phyloP scores from a whole-genome alignment of 2,113 vertebrate genomes.

The Cygnus atratus region DNA sequence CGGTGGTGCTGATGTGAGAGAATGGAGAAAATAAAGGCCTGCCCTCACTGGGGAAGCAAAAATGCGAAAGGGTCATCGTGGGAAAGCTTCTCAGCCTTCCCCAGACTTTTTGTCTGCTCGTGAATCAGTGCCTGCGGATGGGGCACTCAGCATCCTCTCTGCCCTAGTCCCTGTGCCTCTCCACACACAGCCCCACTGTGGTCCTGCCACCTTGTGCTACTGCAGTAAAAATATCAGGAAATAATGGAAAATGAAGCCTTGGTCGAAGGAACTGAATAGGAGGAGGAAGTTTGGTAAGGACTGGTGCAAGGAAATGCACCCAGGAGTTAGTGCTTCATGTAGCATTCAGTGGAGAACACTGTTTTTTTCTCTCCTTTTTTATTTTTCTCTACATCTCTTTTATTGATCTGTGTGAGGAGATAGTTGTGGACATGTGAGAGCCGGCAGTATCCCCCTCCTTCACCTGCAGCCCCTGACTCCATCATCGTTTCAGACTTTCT shows the following conservation, averaged over 20 bases:
- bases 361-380: not conserved
- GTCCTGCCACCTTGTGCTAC: fast-evolving
- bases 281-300: not conserved
- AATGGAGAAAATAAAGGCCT: not conserved
- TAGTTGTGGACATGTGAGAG: conserved; percentile 18
- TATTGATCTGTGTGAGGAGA: not conserved
- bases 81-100: not conserved
- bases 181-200: not conserved
- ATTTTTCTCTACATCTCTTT: not conserved
- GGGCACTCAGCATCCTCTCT: not conserved
- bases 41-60: not conserved
- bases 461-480: not conserved
- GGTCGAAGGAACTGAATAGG: not conserved
- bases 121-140: not conserved
- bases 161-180: not conserved
- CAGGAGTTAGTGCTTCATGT: not conserved
- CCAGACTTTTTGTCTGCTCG: not conserved
- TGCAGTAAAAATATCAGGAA: not conserved
- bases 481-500: conserved; percentile 6
- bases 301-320: not conserved
- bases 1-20: not conserved
- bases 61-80: not conserved
- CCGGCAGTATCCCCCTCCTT: not conserved
- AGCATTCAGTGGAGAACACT: not conserved
- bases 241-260: not conserved